phyloP scores from a whole-genome alignment of 2,113 vertebrate species.

The Zosterops japonicus region DNA sequence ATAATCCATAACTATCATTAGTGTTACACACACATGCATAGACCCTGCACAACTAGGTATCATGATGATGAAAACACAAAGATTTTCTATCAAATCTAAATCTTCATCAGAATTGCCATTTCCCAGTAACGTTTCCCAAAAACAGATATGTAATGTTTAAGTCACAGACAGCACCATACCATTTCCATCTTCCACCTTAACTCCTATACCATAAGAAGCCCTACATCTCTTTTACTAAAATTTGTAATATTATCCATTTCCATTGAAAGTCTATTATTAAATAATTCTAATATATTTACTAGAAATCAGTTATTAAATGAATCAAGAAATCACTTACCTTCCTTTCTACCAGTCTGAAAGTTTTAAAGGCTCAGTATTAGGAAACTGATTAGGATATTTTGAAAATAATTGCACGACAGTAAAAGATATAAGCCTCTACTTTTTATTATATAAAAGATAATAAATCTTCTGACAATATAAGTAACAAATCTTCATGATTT shows the following conservation, averaged over 20 bases:
- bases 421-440: neutral
- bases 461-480: neutral
- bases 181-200: neutral
- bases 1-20: neutral
- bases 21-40: neutral
- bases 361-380: neutral
- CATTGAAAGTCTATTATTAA: neutral
- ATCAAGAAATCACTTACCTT: neutral
- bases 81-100: neutral
- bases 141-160: neutral
- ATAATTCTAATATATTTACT: neutral
- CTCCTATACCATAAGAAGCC: neutral
- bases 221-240: neutral
- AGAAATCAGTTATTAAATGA: neutral
- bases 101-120: neutral
- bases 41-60: rapidly evolving
- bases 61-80: neutral
- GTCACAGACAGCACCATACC: neutral
- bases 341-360: neutral
- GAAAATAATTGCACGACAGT: neutral
- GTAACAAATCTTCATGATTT: neutral
- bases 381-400: neutral
- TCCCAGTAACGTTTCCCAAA: neutral
- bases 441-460: neutral
- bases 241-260: neutral